Percentiles rank a stretch among this genome's conserved stretches.
Evolutionary conservation across 2,113 vertebrate species (phyloP).

Genomic region (Columba livia): DNA sequence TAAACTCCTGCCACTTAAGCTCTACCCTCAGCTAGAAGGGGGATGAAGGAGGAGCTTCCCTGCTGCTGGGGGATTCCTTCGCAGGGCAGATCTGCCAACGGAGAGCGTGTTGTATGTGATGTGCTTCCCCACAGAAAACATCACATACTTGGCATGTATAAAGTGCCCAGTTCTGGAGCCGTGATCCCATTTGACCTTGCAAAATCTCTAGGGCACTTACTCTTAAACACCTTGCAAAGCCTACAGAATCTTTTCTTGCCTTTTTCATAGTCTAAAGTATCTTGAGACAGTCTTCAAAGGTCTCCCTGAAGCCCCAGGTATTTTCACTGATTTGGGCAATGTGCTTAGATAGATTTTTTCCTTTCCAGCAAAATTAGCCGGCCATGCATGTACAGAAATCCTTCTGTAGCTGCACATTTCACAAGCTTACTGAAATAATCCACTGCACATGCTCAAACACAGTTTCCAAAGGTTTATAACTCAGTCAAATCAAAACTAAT

Average conservation of each 20-base stretch:
- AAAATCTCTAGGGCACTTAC: background rate
- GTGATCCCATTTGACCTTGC: background rate
- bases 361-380: slow-evolving; percentile 40
- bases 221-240: background rate
- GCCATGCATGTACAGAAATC: slow-evolving; percentile 44
- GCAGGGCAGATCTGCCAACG: background rate
- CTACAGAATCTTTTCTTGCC: background rate
- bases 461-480: slow-evolving; percentile 37
- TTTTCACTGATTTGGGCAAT: slow-evolving; percentile 37
- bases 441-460: slow-evolving; percentile 35
- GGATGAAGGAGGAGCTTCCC: background rate
- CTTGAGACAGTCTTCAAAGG: slow-evolving; percentile 1
- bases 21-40: background rate
- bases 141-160: background rate
- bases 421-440: slow-evolving; percentile 19
- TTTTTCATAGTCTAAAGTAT: background rate
- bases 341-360: slow-evolving; percentile 42
- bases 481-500: slow-evolving; percentile 58
- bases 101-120: background rate
- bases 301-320: background rate
- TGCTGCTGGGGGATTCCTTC: background rate
- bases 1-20: background rate
- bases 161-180: background rate
- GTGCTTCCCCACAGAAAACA: background rate
- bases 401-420: slow-evolving; percentile 39